Percentiles rank a stretch among this genome's conserved stretches.
Evolutionary conservation across 2,797 vertebrate genomes (phyloP).

Genomic region (Cyprinodon diabolis): DNA sequence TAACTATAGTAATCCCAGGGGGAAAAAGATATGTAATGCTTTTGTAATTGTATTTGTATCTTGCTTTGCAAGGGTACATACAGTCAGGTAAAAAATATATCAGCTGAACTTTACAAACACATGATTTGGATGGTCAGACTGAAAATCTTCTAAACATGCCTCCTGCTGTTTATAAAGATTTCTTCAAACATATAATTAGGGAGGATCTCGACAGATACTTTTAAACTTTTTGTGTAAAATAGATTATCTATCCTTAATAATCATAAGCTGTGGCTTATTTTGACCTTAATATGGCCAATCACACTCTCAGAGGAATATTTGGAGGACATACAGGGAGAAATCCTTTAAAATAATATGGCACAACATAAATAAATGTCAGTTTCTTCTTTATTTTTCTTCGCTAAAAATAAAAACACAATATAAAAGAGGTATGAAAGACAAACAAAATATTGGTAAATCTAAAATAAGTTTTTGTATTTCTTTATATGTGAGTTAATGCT

Average conservation of each 20-base stretch:
- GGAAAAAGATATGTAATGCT: slow-evolving; percentile 45
- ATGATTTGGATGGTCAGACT: not conserved
- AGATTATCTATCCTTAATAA: slow-evolving; percentile 52
- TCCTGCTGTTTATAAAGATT: not conserved
- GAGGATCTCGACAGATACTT: not conserved
- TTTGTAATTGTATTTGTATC: slow-evolving; percentile 8
- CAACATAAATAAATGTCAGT: not conserved
- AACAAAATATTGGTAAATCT: not conserved
- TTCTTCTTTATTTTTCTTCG: not conserved
- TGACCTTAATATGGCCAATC: slow-evolving; percentile 62
- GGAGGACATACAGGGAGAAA: slow-evolving; percentile 4
- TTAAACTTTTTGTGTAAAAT: too few species aligned
- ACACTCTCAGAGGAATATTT: slow-evolving; percentile 67
- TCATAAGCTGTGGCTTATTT: slow-evolving; percentile 63
- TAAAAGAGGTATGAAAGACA: not conserved
- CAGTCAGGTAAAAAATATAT: slow-evolving; percentile 32
- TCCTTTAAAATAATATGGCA: not conserved
- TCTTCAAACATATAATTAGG: slow-evolving; percentile 8
- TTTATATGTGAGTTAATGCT: not conserved
- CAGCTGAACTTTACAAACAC: slow-evolving; percentile 30
- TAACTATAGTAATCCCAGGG: slow-evolving; percentile 62
- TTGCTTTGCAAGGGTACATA: slow-evolving; percentile 37
- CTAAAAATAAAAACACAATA: not conserved
- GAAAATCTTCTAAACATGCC: not conserved
- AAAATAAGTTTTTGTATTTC: not conserved